A percentile compares a stretch with the other conserved stretches of the same genome.
These are phyloP conservation scores for Tipula confusa DNA, from an alignment of 2,888 invertebrate genomes.

Conservation along the genomic window DNA sequence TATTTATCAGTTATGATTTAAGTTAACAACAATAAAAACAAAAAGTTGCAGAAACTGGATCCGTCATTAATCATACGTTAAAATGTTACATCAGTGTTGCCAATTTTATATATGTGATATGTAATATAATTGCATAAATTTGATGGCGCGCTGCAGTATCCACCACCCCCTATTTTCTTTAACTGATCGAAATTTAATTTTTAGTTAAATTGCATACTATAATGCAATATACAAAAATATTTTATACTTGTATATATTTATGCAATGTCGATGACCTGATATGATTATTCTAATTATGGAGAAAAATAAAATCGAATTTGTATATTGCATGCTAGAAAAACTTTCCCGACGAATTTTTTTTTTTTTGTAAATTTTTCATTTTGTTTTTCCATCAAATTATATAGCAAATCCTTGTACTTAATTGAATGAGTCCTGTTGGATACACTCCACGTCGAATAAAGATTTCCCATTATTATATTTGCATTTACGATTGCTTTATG, in stretches of 20 bases:
- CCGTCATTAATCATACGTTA: too few relatives aligned
- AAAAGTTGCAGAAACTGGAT: too few relatives aligned
- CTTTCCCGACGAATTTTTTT: not conserved
- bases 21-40: too few relatives aligned
- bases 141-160: not conserved
- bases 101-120: too few relatives aligned
- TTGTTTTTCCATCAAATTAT: not conserved
- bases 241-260: not conserved
- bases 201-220: not conserved
- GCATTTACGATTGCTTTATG: not conserved
- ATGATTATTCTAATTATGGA: constrained; percentile 25
- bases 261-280: constrained; percentile 3
- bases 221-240: not conserved
- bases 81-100: too few relatives aligned
- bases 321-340: not conserved
- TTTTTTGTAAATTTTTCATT: not conserved
- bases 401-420: too few relatives aligned
- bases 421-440: too few relatives aligned
- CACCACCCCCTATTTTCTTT: not conserved
- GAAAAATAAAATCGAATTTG: not conserved
- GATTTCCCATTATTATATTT: not conserved
- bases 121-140: too few relatives aligned
- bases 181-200: not conserved
- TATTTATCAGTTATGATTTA: too few relatives aligned
- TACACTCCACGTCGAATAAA: too few relatives aligned